Evolutionary conservation across 2,888 invertebrate species (phyloP).

Genomic region (Lasioglossum calceatum): DNA sequence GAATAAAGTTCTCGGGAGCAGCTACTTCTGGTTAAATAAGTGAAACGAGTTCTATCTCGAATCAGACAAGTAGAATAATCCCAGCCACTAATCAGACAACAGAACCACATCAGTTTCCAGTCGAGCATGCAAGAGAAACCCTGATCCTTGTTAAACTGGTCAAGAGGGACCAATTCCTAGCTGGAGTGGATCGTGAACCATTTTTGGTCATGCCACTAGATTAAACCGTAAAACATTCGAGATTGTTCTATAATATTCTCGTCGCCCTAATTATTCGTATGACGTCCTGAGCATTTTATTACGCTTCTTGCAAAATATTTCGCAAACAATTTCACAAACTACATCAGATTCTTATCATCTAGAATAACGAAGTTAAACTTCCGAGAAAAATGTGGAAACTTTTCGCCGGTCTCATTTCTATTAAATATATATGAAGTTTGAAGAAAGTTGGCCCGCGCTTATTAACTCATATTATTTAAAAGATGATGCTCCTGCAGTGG

Average conservation of each 20-base stretch:
- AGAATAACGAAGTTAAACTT: neutral
- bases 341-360: neutral
- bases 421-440: neutral
- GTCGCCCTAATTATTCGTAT: neutral
- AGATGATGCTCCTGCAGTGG: neutral
- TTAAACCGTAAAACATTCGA: neutral
- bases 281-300: neutral
- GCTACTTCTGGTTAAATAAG: neutral
- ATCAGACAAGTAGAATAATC: neutral
- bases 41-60: neutral
- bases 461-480: neutral
- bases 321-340: neutral
- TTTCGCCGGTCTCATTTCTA: neutral
- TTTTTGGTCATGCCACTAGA: neutral
- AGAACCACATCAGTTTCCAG: neutral
- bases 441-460: neutral
- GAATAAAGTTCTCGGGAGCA: neutral
- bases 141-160: neutral
- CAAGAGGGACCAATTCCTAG: neutral
- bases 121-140: neutral
- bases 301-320: neutral
- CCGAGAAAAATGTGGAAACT: neutral
- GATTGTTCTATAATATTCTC: neutral
- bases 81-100: neutral
- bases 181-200: neutral